Evolutionary conservation across 2,113 vertebrate species (phyloP).

Genomic region (Raja brachyura): DNA sequence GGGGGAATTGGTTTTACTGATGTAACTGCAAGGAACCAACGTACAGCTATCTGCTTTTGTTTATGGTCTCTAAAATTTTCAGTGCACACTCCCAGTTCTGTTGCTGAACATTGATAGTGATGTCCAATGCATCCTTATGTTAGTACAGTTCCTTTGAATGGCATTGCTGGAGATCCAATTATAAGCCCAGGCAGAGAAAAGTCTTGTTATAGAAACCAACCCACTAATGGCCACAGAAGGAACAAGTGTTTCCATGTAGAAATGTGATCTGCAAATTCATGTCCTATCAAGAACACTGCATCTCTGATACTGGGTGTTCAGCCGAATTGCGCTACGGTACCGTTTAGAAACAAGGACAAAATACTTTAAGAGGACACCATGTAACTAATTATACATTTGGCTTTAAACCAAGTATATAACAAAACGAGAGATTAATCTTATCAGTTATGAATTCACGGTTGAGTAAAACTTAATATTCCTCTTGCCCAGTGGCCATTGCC

Average conservation of each 20-base stretch:
- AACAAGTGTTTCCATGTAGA: not conserved
- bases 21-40: not conserved
- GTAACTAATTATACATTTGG: not conserved
- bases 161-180: not conserved
- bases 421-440: slow-evolving; percentile 17
- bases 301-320: slow-evolving; percentile 19
- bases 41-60: not conserved
- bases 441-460: not conserved
- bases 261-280: slow-evolving; percentile 4
- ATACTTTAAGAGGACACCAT: not conserved
- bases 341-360: not conserved
- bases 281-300: not conserved
- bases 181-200: not conserved
- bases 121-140: not conserved
- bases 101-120: not conserved
- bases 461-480: not conserved
- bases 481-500: not conserved
- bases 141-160: not conserved
- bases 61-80: not conserved
- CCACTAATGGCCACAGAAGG: not conserved
- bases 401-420: not conserved
- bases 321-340: not conserved
- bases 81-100: too few relatives aligned
- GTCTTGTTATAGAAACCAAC: not conserved
- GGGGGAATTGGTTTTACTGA: not conserved